Evolutionary conservation across 2,113 vertebrate species (phyloP), one percentile per base, ranked within the genome.

Genomic region (Anarhynchus alexandrinus): DNA sequence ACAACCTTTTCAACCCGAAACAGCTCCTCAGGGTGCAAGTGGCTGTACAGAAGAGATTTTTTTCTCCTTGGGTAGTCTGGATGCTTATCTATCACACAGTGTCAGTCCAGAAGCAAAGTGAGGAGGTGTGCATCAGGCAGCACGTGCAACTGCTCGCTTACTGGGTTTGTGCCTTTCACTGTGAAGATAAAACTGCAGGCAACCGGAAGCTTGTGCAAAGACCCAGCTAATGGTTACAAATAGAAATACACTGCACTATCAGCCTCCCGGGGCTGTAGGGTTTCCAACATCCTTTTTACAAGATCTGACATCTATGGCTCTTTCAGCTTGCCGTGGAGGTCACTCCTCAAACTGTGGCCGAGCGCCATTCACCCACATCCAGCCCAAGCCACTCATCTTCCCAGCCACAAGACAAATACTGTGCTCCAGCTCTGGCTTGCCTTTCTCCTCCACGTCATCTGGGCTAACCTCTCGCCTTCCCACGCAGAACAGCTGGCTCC

Each of bases 401-500:
- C 67, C 3, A 0, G 62, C 78, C 89, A 38, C 62, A 57, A 82
- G 83, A 94, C 57, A 78, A 94, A 86, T 9, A 27, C 66, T 1
- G 6, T 42, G 74, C 90, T 94, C 80, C 81, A 92, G 80, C 87
- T 61, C 66, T 52, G 79, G 27, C 82, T 64, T 0, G 3, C 36
- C 87, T 73, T 69, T 49, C 81, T 73, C 51, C 72, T 70, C 81
- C 2, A 0, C 15, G 2, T 85, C 88, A 58, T 92, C 77, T 47
- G 67, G 55, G 59, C 82, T 61, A 69, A 88, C 82, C 55, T 58
- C 79, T 29, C 4, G 22, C 67, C 93, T 92, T 95, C 88, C 95
- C 93, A 88, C 86, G 0, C 94, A 70, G 19, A 94, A 55, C 91
- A 96, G 92, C 94, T 96, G 95, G 55, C 88, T 93, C 89, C 95